A percentile compares a stretch with the other conserved stretches of the same genome.
Conservation (phyloP, 2,797 vertebrate species). For the Premnoplex brunnescens region DNA sequence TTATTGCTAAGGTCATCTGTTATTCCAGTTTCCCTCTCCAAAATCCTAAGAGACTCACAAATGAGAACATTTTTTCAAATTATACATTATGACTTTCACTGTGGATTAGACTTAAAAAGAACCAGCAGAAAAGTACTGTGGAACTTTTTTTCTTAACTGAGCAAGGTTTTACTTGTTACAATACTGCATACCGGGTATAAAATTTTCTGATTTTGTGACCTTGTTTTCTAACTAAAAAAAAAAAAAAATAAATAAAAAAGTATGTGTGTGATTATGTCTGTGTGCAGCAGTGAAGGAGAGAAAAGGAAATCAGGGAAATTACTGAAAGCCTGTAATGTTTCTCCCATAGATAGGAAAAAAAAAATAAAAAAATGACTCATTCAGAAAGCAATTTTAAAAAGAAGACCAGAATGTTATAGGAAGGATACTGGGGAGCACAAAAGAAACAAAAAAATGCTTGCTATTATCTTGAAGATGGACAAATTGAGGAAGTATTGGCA, state of each 20-base stretch:
- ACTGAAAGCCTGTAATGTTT: not conserved
- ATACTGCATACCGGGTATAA: not conserved
- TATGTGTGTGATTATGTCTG: not conserved
- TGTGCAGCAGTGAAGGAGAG: not conserved
- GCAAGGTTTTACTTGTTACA: not conserved
- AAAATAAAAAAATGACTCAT: not conserved
- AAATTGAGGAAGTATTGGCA: not conserved
- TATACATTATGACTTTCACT: not conserved
- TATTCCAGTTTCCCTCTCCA: not conserved
- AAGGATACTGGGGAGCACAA: not conserved
- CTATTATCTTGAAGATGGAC: not conserved
- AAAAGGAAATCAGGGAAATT: not conserved
- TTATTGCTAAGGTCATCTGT: not conserved
- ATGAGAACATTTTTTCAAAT: not conserved
- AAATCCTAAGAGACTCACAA: not conserved
- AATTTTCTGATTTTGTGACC: not conserved
- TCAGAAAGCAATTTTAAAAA: not conserved
- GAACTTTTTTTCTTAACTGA: not conserved
- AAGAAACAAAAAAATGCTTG: not conserved
- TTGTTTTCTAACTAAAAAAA: not conserved
- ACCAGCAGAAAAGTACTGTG: not conserved
- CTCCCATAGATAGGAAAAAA: not conserved
- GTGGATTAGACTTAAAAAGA: not conserved
- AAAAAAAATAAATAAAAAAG: not conserved
- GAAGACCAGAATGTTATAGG: not conserved